A percentile compares a stretch with the other conserved stretches of the same genome.
Evolutionary conservation across 2,797 vertebrate genomes (phyloP).

Genomic region (Taenioides sp.): DNA sequence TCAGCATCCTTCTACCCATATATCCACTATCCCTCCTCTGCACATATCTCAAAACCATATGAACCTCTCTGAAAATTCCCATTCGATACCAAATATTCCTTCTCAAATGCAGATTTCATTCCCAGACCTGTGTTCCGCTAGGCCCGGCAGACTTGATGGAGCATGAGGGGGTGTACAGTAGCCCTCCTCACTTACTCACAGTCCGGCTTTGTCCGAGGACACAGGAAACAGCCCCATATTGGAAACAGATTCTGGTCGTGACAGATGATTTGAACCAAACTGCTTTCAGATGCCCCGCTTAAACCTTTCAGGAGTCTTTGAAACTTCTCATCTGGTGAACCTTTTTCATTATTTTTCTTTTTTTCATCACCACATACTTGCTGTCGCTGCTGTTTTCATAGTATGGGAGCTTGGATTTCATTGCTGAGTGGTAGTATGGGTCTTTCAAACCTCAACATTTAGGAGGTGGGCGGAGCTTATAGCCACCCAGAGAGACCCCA

Average conservation of each 20-base stretch:
- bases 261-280: constrained; percentile 70
- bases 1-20: too few species aligned
- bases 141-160: constrained; percentile 34
- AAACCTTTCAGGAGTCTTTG: constrained; percentile 50
- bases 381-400: constrained; percentile 23
- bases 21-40: too few species aligned
- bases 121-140: constrained; percentile 5
- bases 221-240: constrained; percentile 84
- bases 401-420: constrained; percentile 58
- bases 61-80: not conserved
- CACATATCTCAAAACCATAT: not conserved
- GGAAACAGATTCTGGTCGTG: constrained; percentile 83
- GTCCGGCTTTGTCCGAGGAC: constrained; percentile 82
- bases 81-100: not conserved
- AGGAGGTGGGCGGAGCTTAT: constrained; percentile 41
- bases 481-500: constrained; percentile 34
- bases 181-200: constrained; percentile 49
- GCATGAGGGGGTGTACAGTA: constrained; percentile 43
- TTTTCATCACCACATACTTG: constrained; percentile 52
- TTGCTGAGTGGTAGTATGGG: constrained; percentile 61
- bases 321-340: constrained; percentile 67
- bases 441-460: constrained; percentile 73
- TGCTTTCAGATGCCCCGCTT: constrained; percentile 60
- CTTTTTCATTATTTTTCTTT: constrained; percentile 57
- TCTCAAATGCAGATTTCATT: not conserved